phyloP scores from a whole-genome alignment of 2,113 vertebrate genomes.

The Solea senegalensis region DNA sequence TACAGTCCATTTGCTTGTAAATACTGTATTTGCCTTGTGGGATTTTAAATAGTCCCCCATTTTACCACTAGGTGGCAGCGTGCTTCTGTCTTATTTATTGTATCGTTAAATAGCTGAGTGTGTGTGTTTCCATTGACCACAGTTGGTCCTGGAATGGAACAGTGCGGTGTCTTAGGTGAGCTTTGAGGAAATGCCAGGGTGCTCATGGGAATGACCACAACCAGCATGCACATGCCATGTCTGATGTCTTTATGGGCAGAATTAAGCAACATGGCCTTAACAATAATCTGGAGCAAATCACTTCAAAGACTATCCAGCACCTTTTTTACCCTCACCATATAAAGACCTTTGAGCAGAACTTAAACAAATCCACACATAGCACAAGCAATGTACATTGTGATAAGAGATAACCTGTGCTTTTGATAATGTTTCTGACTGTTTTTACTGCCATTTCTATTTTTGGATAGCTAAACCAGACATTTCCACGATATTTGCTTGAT shows the following conservation, averaged over 20 bases:
- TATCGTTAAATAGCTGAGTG: conserved; percentile 50
- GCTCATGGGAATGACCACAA: conserved; percentile 56
- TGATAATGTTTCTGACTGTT: no score
- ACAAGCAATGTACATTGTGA: no score
- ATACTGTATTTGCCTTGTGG: neutral
- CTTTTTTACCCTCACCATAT: neutral
- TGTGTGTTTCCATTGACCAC: conserved; percentile 54
- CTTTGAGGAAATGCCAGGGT: conserved; percentile 72
- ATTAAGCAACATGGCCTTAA: conserved; percentile 41
- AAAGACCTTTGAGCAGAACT: neutral
- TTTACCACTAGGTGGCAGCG: conserved; percentile 55
- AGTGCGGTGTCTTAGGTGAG: conserved; percentile 53
- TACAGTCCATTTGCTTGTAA: no score
- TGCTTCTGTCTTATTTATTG: neutral
- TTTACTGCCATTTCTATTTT: no score
- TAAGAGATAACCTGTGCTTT: no score
- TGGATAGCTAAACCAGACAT: no score
- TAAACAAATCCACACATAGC: neutral
- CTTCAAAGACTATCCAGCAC: neutral
- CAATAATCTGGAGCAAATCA: conserved; percentile 16
- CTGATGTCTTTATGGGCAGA: conserved; percentile 13
- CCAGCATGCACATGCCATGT: conserved; percentile 45
- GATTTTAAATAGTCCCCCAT: neutral
- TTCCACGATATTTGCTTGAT: no score
- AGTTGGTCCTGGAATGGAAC: conserved; percentile 43